Percentiles rank a stretch among this genome's conserved stretches.
Conservation (phyloP, 2,888 invertebrate genomes). For the Chrysolina haemoptera region DNA sequence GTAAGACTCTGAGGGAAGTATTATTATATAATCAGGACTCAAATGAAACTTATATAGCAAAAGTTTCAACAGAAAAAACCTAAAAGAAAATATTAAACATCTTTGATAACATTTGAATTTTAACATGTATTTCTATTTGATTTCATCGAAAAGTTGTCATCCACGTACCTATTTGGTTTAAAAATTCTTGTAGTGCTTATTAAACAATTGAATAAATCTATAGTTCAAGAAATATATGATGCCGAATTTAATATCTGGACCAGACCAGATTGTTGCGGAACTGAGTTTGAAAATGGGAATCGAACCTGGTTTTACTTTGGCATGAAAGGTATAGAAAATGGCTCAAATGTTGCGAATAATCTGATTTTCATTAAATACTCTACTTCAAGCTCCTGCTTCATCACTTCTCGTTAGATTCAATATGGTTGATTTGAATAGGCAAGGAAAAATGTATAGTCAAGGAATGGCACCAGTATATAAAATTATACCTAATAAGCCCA, state of each 20-base stretch:
- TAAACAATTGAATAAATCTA: constrained; percentile 49
- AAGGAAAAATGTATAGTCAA: constrained; percentile 91
- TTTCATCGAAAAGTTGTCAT: too few relatives aligned
- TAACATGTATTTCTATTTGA: too few relatives aligned
- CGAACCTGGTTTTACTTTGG: constrained; percentile 96
- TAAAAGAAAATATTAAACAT: too few relatives aligned
- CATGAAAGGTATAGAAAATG: constrained; percentile 71
- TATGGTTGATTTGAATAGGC: constrained; percentile 89
- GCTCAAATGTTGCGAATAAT: background rate
- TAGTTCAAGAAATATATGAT: constrained; percentile 73
- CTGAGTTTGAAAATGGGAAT: constrained; percentile 90
- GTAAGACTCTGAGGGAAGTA: too few relatives aligned
- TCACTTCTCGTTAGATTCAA: constrained; percentile 81
- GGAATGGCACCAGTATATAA: constrained; percentile 90
- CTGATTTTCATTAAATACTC: background rate
- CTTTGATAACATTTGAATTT: too few relatives aligned
- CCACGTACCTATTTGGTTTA: background rate
- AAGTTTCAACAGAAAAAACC: too few relatives aligned
- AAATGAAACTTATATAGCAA: too few relatives aligned
- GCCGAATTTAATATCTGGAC: constrained; percentile 94
- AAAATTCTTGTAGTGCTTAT: constrained; percentile 42
- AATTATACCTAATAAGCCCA: constrained; percentile 81
- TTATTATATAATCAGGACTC: too few relatives aligned
- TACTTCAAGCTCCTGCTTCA: constrained; percentile 69
- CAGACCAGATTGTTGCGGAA: constrained; percentile 89